Base-by-base conservation (phyloP, 2,888 invertebrate species). In the Metopia argyrocephala region DNA sequence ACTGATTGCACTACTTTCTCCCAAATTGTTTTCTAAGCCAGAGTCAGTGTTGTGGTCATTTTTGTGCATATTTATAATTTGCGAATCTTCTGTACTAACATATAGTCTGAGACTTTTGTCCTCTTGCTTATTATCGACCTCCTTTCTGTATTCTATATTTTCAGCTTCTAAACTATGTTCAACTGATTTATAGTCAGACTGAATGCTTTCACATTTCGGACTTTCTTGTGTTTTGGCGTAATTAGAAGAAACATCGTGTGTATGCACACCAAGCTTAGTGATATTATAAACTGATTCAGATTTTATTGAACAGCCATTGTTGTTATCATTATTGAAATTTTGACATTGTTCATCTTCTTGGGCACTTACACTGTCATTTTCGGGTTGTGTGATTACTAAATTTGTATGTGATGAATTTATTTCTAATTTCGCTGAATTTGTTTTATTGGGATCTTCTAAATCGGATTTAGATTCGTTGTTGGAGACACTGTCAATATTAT, bases 371-470 rank as follows among this genome's bases (percentile, higher is more conserved):
- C n/a, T 50, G 6, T 9, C 50, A 65, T 12, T 21, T 46, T 28
- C 12, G 64, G 21, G 5, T 38, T 75, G 75, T n/a, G 56, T 54
- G 15, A 20, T 3, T 28, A 65, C 64, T 27, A 57, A 50, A 46
- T 45, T 68, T 57, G 56, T 57, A 18, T 23, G 18, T 65, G 59
- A 52, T n/a, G 52, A 15, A 65, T 59, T 54, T 3, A 65, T 71
- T 61, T 64, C 31, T 65, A 52, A 21, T 52, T 71, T 78, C 45
- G 59, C 46, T 59, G 52, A 65, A 52, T 71, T 52, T 9, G 50
- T 38, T 76, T 76, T 25, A 48, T 20, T 20, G 20, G 48, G 20
- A 4, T 56, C 45, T 7, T 23, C 20, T 7, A 54, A 25, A 5
- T 38, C 18, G 15, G 46, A 20, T 15, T 68, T 54, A 1, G 54